Base-by-base conservation (phyloP, 2,113 vertebrate species). In the Plecturocebus donacophilus region DNA sequence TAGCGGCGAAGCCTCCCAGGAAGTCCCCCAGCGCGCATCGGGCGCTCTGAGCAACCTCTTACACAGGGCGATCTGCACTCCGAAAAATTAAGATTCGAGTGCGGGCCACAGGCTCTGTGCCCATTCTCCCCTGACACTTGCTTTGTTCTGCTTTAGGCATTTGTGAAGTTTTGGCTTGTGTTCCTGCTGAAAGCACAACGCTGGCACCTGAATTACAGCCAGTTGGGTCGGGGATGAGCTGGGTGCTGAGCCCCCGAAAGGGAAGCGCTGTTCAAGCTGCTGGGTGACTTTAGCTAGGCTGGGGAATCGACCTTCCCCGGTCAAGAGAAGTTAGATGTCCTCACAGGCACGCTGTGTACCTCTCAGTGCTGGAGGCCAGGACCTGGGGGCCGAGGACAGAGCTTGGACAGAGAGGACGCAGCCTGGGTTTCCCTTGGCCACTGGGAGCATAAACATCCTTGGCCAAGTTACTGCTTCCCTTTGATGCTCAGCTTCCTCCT, bases 271-370 rank as follows among this genome's bases (percentile, higher is more conserved):
- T 14, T 14, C 4, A 38, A 56, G 14, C 12, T 52, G 8, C 86
- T 64, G 47, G 10, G n/a, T 47, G 14, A 12, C 1, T 2, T 13
- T 32, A 4, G 32, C 54, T 21, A 6, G 19, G 19, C 66, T 30
- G 5, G 3, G 1, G 5, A 8, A 45, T 47, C 35, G 75, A 19
- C 27, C n/a, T 21, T 32, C 10, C 1, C 0, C 3, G 5, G 6
- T 23, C 7, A 32, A 9, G 56, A 40, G 40, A 6, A 3, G 8
- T 32, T 21, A 2, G 16, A 3, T 52, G 16, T 1, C 14, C 35
- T n/a, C n/a, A 8, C 8, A 11, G 58, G 17, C 2, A 5, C 8
- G 1, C 9, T 1, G 3, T 0, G 17, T 3, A 9, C 40, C 1
- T 68, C 58, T 54, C 42, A 6, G 30, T 17, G 27, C 21, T 4